These are phyloP conservation scores for Thymelicus lineola DNA, from an alignment of 2,888 invertebrate species.

Conservation along the genomic window DNA sequence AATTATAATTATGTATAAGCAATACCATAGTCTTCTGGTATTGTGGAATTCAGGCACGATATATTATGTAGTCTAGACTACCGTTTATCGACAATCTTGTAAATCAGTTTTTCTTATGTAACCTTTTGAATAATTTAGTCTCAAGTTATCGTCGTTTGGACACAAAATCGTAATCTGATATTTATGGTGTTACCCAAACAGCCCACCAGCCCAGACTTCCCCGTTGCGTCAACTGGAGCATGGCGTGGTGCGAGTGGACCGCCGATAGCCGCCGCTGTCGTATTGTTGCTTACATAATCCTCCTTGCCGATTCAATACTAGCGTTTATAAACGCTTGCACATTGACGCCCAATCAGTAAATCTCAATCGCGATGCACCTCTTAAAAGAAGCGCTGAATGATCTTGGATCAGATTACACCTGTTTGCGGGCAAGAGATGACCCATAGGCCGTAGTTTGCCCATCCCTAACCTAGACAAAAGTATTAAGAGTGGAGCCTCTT, in stretches of 20 bases:
- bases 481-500: no score
- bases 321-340: conserved; percentile 20
- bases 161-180: conserved; percentile 17
- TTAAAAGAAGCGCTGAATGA: no score
- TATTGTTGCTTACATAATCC: conserved; percentile 46
- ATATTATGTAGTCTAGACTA: no score
- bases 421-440: no score
- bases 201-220: conserved; percentile 20
- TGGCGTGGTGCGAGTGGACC: conserved; percentile 9
- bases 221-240: conserved; percentile 26
- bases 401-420: no score
- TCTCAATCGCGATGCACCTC: no score
- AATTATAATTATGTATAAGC: no score
- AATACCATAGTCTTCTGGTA: no score
- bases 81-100: neutral
- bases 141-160: neutral
- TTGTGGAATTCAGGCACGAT: no score
- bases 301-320: conserved; percentile 29
- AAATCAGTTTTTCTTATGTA: neutral
- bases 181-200: conserved; percentile 14
- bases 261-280: conserved; percentile 33
- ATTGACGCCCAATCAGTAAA: neutral
- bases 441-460: no score
- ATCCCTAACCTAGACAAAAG: no score
- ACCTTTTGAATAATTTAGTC: conserved; percentile 1